A percentile compares a stretch with the other conserved stretches of the same genome.
phyloP scores from a whole-genome alignment of 1,140 invertebrate species.

The Dendroctonus ponderosae region DNA sequence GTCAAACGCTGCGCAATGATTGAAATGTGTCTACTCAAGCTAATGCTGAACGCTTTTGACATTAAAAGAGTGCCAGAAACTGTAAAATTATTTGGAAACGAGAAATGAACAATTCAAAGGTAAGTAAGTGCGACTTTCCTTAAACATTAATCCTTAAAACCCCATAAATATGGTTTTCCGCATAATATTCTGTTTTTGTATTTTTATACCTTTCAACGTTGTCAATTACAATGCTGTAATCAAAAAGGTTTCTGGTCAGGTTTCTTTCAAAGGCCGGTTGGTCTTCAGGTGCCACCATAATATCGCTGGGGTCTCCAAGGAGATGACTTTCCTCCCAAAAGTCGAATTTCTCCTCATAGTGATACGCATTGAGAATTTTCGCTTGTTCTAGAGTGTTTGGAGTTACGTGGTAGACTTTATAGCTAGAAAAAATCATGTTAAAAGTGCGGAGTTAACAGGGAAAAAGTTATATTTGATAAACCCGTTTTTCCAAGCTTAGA shows the following conservation, averaged over 20 bases:
- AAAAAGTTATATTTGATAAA: too few species aligned
- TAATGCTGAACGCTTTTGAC: too few species aligned
- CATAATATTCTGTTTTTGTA: background rate
- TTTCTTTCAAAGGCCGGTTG: conserved; percentile 27
- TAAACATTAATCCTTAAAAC: too few species aligned
- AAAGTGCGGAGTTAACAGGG: too few species aligned
- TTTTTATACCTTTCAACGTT: conserved; percentile 36
- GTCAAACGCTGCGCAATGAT: too few species aligned
- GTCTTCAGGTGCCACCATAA: conserved; percentile 36
- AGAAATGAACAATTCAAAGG: too few species aligned
- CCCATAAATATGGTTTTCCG: background rate
- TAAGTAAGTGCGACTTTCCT: too few species aligned
- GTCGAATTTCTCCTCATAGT: conserved; percentile 19
- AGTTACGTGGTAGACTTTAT: conserved; percentile 29
- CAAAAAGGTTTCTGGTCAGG: conserved; percentile 19
- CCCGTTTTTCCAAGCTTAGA: too few species aligned
- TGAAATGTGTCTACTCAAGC: too few species aligned
- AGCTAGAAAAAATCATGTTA: conserved; percentile 21
- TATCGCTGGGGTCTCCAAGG: conserved; percentile 15
- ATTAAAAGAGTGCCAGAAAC: too few species aligned
- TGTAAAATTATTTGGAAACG: too few species aligned
- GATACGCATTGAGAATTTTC: background rate
- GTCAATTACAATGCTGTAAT: conserved; percentile 30
- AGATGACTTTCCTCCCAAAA: conserved; percentile 26
- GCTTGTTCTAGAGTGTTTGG: conserved; percentile 10